Evolutionary conservation across 2,888 invertebrate species (phyloP), one percentile per base, ranked within the genome.

Genomic region (Brachylomia viminalis): DNA sequence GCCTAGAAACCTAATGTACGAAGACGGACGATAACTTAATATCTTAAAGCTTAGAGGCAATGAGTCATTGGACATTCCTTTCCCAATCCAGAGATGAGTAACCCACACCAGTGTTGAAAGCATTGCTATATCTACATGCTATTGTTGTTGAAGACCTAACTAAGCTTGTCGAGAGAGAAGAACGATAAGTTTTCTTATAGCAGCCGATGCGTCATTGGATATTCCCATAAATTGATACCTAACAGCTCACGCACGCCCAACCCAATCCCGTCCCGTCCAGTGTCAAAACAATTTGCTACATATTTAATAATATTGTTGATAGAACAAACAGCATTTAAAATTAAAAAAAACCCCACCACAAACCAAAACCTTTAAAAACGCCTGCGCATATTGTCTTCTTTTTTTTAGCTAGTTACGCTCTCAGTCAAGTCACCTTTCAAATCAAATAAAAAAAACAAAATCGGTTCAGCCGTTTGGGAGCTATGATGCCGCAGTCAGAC

Each of bases 191-290:
- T 38, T 1, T n/a, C 49, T 38, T 68, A 1, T 4, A 20, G 5
- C 13, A 67, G 23, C 52, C 38, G 3, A 72, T 52, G 70, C 67
- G 15, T 68, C 67, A 82, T 23, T 23, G 45, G 45, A 69, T 6
- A 61, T 70, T 66, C 33, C 30, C 10, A 17, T 33, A 64, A 49
- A 15, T 47, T 61, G 23, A 54, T 13, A 47, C 2, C n/a, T 42
- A 6, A 49, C 11, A 45, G 13, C 30, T 64, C 27, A 45, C 6
- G 7, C 17, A 77, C 77, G 80, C 54, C 47, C 72, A 68, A 65
- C 33, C 33, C 1, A 49, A 30, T 54, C 23, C 15, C 2, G 33
- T 38, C 10, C 27, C 20, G 4, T 13, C 11, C 20, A 27, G 17
- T 30, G 5, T 38, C 38, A 38, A 38, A 38, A 38, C 38, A 0